These are phyloP conservation scores for Helogale parvula DNA, from an alignment of 2,113 vertebrate genomes.

Conservation along the genomic window DNA sequence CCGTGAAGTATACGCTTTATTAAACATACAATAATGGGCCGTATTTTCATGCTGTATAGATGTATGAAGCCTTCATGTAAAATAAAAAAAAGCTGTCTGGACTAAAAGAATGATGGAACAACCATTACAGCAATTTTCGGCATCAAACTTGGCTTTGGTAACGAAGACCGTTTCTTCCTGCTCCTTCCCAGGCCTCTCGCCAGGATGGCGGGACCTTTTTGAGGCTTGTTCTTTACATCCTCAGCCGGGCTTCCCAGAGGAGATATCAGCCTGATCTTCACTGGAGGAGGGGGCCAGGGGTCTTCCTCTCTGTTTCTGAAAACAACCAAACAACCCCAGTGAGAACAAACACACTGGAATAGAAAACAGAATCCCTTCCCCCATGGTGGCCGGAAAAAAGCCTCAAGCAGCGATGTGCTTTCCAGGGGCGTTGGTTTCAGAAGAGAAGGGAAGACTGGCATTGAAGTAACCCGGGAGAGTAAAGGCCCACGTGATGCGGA, in stretches of 20 bases:
- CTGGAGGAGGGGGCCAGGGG: constrained; percentile 85
- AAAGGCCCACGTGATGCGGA: neutral
- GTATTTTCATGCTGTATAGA: constrained; percentile 94
- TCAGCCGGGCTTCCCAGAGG: constrained; percentile 90
- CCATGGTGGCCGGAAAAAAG: too few relatives aligned
- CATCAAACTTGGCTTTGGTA: constrained; percentile 93
- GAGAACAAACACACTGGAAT: neutral
- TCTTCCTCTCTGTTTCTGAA: constrained; percentile 85
- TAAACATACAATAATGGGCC: constrained; percentile 93
- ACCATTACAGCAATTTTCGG: constrained; percentile 92
- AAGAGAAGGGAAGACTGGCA: neutral
- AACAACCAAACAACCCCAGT: neutral
- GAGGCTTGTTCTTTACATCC: constrained; percentile 77
- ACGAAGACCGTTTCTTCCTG: constrained; percentile 89
- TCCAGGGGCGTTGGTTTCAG: neutral
- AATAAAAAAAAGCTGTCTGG: constrained; percentile 88
- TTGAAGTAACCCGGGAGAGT: neutral
- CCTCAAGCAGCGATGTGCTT: neutral
- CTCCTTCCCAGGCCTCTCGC: constrained; percentile 86
- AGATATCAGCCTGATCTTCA: constrained; percentile 91
- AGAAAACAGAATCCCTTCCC: neutral
- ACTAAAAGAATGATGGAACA: constrained; percentile 84
- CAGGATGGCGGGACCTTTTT: constrained; percentile 72
- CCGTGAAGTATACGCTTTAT: constrained; percentile 92
- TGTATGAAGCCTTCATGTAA: constrained; percentile 90